Evolutionary conservation across 2,113 vertebrate species (phyloP).

Genomic region (Benitochromis conjunctus): DNA sequence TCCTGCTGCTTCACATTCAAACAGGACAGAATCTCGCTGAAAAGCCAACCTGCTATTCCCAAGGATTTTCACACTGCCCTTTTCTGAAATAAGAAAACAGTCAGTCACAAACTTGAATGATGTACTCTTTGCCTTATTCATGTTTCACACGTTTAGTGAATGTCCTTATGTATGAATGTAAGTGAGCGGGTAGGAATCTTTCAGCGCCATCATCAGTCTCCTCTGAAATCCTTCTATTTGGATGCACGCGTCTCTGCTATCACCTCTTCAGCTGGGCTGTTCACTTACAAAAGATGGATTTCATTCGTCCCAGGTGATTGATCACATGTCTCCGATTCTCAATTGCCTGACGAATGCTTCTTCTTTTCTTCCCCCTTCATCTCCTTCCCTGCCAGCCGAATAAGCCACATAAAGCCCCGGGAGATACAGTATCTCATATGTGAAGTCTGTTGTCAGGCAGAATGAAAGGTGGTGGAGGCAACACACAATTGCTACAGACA

Average conservation of each 20-base stretch:
- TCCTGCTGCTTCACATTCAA: constrained; percentile 77
- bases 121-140: not conserved
- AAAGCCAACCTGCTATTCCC: constrained; percentile 59
- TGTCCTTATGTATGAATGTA: not conserved
- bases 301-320: constrained; percentile 25
- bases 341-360: constrained; percentile 17
- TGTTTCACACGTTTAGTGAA: not conserved
- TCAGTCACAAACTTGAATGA: not conserved
- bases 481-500: constrained; percentile 50
- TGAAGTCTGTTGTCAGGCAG: constrained; percentile 41
- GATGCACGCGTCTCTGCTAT: not conserved
- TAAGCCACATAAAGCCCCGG: constrained; percentile 30
- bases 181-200: not conserved
- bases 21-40: constrained; percentile 63
- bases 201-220: not conserved
- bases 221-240: not conserved
- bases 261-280: not conserved
- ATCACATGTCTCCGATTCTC: constrained; percentile 29
- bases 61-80: constrained; percentile 75
- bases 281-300: constrained; percentile 14
- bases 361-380: constrained; percentile 14
- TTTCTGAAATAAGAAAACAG: constrained; percentile 66
- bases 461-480: constrained; percentile 32
- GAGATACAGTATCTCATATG: constrained; percentile 36
- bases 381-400: constrained; percentile 29